Conservation (phyloP, 2,113 vertebrate species). For the Dunckerocampus dactyliophorus region DNA sequence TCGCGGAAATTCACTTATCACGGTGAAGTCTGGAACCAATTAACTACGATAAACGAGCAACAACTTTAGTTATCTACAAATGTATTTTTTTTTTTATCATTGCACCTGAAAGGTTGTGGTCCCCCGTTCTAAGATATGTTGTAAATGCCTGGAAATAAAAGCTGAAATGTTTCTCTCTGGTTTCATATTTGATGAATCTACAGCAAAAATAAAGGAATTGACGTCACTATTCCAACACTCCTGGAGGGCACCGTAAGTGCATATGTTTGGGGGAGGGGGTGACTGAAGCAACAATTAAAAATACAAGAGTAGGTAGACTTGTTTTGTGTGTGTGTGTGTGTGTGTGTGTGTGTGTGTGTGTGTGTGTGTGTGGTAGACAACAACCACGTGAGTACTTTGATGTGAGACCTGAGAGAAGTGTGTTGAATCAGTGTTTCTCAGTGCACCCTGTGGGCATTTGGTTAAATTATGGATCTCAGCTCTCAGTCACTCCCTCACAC, state of each 20-base stretch:
- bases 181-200: too few species aligned
- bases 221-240: conserved; percentile 4
- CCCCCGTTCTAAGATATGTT: too few species aligned
- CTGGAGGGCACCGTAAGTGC: conserved; percentile 1
- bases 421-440: conserved; percentile 52
- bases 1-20: too few species aligned
- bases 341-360: conserved; percentile 1
- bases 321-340: conserved; percentile 1
- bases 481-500: conserved; percentile 40
- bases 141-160: too few species aligned
- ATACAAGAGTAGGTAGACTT: conserved; percentile 32
- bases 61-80: too few species aligned
- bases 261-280: conserved; percentile 41
- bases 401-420: conserved; percentile 45
- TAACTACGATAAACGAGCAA: too few species aligned
- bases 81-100: too few species aligned
- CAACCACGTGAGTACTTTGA: conserved; percentile 47
- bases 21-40: too few species aligned
- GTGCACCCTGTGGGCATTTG: conserved; percentile 63
- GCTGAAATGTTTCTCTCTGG: too few species aligned
- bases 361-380: conserved; percentile 16
- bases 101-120: too few species aligned
- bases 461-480: conserved; percentile 69
- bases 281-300: conserved; percentile 62
- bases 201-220: neutral